Conservation (phyloP, 2,888 invertebrate genomes). For the Phengaris arion region DNA sequence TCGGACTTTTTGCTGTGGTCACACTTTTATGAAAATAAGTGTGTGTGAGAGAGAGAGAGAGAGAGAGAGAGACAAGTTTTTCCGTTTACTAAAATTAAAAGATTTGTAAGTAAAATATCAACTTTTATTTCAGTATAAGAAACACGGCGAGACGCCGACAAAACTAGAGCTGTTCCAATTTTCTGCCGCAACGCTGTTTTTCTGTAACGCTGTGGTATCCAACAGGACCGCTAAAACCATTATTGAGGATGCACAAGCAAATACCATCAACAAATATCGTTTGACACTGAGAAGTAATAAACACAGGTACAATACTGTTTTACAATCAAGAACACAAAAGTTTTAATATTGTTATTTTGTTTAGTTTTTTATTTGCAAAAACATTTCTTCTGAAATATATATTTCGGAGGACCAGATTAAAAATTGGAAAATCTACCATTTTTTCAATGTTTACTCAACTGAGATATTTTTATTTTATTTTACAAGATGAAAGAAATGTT, state of each 20-base stretch:
- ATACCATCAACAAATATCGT: conserved; percentile 72
- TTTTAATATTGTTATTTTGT: neutral
- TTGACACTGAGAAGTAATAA: conserved; percentile 75
- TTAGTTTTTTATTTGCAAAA: neutral
- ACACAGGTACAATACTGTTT: conserved; percentile 58
- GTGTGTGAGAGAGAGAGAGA: too few species aligned
- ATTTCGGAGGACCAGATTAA: too few species aligned
- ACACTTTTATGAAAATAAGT: too few species aligned
- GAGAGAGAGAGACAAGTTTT: too few species aligned
- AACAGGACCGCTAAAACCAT: conserved; percentile 71
- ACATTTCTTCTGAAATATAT: too few species aligned
- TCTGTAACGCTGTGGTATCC: conserved; percentile 68
- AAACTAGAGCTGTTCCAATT: conserved; percentile 73
- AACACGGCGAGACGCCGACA: conserved; percentile 66
- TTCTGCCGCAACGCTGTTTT: conserved; percentile 69
- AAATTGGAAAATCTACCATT: too few species aligned
- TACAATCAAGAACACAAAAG: too few species aligned
- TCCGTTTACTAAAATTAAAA: too few species aligned
- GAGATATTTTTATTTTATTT: too few species aligned
- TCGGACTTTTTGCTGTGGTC: too few species aligned
- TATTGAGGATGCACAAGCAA: conserved; percentile 76
- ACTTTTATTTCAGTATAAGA: conserved; percentile 54
- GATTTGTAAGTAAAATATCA: neutral
- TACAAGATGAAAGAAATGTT: too few species aligned
- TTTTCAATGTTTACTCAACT: too few species aligned